A percentile compares a stretch with the other conserved stretches of the same genome.
Conservation (phyloP, 2,888 invertebrate species). For the Andricus curvator region DNA sequence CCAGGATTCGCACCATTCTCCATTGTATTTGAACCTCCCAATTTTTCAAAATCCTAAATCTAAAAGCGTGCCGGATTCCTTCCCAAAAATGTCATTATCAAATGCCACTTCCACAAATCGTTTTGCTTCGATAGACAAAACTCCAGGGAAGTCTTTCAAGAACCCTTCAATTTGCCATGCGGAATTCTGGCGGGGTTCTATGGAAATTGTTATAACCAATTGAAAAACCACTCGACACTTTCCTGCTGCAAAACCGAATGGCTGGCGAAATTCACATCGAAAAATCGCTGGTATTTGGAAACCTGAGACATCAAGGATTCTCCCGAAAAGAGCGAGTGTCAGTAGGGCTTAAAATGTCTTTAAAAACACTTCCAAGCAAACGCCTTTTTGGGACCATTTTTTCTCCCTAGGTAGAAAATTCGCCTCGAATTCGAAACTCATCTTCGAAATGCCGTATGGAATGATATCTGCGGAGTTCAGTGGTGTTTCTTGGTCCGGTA, state of each 20-base stretch:
- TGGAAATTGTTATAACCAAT: not conserved
- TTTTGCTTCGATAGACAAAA: conserved; percentile 1
- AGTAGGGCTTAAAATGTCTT: too few relatives aligned
- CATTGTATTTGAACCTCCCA: not conserved
- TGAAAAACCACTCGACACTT: not conserved
- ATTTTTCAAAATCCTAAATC: not conserved
- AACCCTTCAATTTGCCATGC: not conserved
- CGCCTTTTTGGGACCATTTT: not conserved
- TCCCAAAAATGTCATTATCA: conserved; percentile 2
- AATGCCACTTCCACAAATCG: not conserved
- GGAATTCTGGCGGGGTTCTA: conserved; percentile 9
- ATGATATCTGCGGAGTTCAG: conserved; percentile 11
- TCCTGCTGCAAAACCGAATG: not conserved
- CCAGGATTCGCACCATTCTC: conserved; percentile 5
- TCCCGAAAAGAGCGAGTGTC: not conserved
- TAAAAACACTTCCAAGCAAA: too few relatives aligned
- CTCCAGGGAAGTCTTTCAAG: not conserved
- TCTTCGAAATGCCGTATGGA: not conserved
- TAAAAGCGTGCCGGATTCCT: not conserved
- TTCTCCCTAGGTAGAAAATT: not conserved
- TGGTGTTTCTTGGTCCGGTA: conserved; percentile 21
- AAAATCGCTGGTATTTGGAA: conserved; percentile 32
- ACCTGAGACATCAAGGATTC: not conserved
- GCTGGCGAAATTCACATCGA: not conserved
- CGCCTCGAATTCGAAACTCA: not conserved